Base-by-base conservation (phyloP, 2,113 vertebrate species). In the Empidonax alnorum region DNA sequence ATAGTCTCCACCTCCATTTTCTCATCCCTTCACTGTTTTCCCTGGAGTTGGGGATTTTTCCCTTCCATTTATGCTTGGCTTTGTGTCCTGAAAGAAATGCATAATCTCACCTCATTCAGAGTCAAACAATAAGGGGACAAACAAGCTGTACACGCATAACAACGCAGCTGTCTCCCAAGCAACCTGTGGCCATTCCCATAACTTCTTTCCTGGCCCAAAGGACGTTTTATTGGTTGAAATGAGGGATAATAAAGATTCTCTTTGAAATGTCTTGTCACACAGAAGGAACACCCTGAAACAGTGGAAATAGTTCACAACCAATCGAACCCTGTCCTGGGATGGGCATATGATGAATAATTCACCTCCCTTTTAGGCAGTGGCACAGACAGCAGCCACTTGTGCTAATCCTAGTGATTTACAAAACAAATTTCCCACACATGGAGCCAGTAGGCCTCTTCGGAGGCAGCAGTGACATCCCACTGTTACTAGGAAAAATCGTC, bases 71-170 rank as follows among this genome's bases (percentile, higher is more conserved):
- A 74, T 80, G 83, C 79, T 78, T 49, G 56, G 59, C 23, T 91
- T 96, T 94, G 68, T 96, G 72, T 79, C 65, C 74, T 79, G 63
- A 95, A 94, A 94, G 80, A 92, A 84, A 88, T 66, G 90, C 41
- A 87, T 94, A 96, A 96, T 96, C 93, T 93, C 8, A 3, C 61
- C 35, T 80, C 79, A 96, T 97, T 97, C 84, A 90, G 78, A 94
- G 59, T 19, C 80, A 86, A 89, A 96, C 96, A 97, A 96, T 93
- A 81, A 80, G 53, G 83, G 78, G 59, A 87, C 90, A 97, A 97
- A 93, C 92, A 95, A 87, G 90, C 82, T 80, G 84, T 59, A 92
- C 63, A 87, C 12, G 58, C 10, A 3, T 56, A 89, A 81, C 47
- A 90, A 76, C 3, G 4, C 83, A 63, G 50, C 56, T 46, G 92